Evolutionary conservation across 1,140 invertebrate genomes (phyloP), one percentile per base, ranked within the genome.

Genomic region (Euura saliciscinereae): DNA sequence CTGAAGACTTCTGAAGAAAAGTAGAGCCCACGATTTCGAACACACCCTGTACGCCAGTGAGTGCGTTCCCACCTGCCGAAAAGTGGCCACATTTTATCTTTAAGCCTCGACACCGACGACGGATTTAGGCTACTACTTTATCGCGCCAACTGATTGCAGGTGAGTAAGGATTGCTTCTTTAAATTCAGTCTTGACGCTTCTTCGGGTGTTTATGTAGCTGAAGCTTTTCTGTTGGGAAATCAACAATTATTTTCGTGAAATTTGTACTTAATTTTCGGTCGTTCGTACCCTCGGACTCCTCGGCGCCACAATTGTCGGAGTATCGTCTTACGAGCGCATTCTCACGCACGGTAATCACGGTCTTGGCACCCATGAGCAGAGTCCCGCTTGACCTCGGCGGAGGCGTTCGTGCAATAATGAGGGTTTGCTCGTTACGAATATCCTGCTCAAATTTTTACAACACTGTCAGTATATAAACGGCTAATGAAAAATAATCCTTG

Each of bases 301-400:
- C 69, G 73, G 43, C 42, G 74, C 28, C 43, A n/a, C 3, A 75
- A 65, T n/a, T 10, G 73, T 2, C 68, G 10, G 45, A 43, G 2
- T 5, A 74, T 51, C n/a, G 59, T 78, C 75, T 76, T 6, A 79
- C 6, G n/a, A 68, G 4, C 1, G 74, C 74, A 6, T 28, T 44
- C 66, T 82, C 79, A 2, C 81, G 77, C 6, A 83, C 51, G 28
- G 76, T 83, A 43, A 83, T 28, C 68, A 80, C 71, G 1, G 83
- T 83, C 73, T 76, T 80, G 2, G 82, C 78, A 5, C 80, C 81
- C 72, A 83, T 77, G 73, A 71, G 78, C n/a, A 81, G 28, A 44
- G 69, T 10, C 1, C 65, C n/a, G 5, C 51, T 11, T 6, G 44
- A 11, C 3, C 13, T 45, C 10, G 68, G 42, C 2, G 74, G 69